Percentiles rank a stretch among this genome's conserved stretches.
Conservation (phyloP, 2,797 vertebrate genomes). For the Siniperca obscura region DNA sequence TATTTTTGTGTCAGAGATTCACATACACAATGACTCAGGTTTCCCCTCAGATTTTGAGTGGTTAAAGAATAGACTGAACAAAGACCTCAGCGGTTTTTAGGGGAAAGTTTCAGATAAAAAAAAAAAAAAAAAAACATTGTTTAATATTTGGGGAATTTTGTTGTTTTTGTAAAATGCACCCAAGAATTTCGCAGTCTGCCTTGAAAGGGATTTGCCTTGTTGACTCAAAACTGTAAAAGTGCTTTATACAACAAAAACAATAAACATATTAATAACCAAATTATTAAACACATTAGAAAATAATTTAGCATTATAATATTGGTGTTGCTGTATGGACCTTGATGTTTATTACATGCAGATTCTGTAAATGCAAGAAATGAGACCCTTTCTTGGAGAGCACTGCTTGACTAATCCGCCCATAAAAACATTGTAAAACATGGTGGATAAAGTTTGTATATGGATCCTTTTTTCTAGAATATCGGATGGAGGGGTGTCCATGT, state of each 20-base stretch:
- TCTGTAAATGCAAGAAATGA: background rate
- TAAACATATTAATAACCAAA: background rate
- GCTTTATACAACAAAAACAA: background rate
- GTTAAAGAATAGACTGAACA: background rate
- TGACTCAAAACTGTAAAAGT: background rate
- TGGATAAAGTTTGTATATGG: background rate
- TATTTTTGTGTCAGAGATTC: background rate
- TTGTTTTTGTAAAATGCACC: slow-evolving; percentile 2
- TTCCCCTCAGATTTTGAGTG: background rate
- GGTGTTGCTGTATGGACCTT: background rate
- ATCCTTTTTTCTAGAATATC: slow-evolving; percentile 8
- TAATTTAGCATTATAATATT: background rate
- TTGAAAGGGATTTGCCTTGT: background rate
- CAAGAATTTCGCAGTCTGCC: background rate
- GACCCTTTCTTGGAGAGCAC: background rate
- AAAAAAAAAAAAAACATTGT: background rate
- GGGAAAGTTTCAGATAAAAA: background rate
- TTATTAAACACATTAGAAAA: background rate
- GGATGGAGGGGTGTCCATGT: background rate
- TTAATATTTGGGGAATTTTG: background rate
- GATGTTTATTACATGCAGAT: background rate
- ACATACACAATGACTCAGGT: background rate
- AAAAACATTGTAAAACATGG: slow-evolving; percentile 10
- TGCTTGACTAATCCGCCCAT: background rate
- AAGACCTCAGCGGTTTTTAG: background rate